Conservation (phyloP, 2,888 invertebrate genomes). For the Schizotus pectinicornis region DNA sequence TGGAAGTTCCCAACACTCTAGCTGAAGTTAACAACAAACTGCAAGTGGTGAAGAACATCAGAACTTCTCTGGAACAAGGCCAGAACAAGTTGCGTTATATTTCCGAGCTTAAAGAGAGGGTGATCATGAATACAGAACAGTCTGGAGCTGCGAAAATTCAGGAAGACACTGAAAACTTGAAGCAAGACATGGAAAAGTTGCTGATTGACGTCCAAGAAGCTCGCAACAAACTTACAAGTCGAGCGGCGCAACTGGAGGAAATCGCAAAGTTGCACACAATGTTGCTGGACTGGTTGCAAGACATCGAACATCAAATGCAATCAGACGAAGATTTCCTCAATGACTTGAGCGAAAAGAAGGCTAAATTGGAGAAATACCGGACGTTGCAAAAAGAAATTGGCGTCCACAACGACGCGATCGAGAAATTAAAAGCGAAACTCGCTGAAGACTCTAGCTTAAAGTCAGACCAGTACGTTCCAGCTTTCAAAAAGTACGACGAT, state of each 20-base stretch:
- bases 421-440: constrained; percentile 76
- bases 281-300: constrained; percentile 86
- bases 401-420: constrained; percentile 78
- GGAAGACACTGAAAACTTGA: constrained; percentile 88
- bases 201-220: constrained; percentile 81
- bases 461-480: constrained; percentile 71
- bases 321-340: constrained; percentile 76
- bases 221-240: constrained; percentile 74
- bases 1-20: constrained; percentile 79
- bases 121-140: constrained; percentile 91
- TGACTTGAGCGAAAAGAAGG: constrained; percentile 90
- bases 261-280: constrained; percentile 83
- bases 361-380: constrained; percentile 86
- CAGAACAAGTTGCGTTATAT: constrained; percentile 86
- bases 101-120: constrained; percentile 89
- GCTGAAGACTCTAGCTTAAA: constrained; percentile 64
- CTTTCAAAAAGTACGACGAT: constrained; percentile 73
- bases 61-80: constrained; percentile 92
- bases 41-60: constrained; percentile 83
- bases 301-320: constrained; percentile 83
- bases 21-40: constrained; percentile 86
- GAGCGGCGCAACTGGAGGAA: constrained; percentile 84
- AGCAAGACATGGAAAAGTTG: constrained; percentile 89
- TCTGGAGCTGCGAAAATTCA: constrained; percentile 87
- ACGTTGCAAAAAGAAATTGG: constrained; percentile 82